Evolutionary conservation across 2,113 vertebrate species (phyloP).

Genomic region (Pluvialis apricaria): DNA sequence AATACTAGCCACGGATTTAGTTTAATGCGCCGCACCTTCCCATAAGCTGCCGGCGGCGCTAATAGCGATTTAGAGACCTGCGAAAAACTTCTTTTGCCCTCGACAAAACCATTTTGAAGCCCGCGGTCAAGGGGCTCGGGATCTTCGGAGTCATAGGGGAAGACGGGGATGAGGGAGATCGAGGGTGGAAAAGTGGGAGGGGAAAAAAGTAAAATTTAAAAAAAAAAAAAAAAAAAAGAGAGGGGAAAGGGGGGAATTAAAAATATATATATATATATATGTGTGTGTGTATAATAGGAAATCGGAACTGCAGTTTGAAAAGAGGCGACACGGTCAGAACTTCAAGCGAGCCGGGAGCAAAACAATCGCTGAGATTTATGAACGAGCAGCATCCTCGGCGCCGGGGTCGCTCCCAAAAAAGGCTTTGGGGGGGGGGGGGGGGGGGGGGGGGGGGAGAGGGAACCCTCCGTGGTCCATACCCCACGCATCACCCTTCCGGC

Average conservation of each 20-base stretch:
- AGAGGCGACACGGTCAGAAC: not conserved
- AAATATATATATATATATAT: no score
- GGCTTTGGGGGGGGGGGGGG: no score
- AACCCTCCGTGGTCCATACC: no score
- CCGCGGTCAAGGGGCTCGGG: not conserved
- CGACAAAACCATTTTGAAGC: not conserved
- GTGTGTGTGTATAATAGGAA: not conserved
- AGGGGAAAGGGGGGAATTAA: no score
- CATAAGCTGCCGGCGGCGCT: not conserved
- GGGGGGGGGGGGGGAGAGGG: no score
- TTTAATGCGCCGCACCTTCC: slow-evolving; percentile 9
- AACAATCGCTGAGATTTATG: no score
- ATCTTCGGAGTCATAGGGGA: not conserved
- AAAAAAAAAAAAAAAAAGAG: not conserved
- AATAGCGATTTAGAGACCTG: not conserved
- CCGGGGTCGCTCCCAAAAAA: no score
- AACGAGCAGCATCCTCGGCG: no score
- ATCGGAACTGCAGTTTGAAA: not conserved
- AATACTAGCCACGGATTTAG: slow-evolving; percentile 13
- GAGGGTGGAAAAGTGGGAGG: not conserved
- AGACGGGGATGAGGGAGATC: not conserved
- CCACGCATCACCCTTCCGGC: no score
- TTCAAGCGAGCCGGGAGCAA: not conserved
- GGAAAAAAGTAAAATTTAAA: no score
- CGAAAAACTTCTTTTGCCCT: not conserved